Base-by-base conservation (phyloP, 2,113 vertebrate genomes). In the Carlito syrichta region DNA sequence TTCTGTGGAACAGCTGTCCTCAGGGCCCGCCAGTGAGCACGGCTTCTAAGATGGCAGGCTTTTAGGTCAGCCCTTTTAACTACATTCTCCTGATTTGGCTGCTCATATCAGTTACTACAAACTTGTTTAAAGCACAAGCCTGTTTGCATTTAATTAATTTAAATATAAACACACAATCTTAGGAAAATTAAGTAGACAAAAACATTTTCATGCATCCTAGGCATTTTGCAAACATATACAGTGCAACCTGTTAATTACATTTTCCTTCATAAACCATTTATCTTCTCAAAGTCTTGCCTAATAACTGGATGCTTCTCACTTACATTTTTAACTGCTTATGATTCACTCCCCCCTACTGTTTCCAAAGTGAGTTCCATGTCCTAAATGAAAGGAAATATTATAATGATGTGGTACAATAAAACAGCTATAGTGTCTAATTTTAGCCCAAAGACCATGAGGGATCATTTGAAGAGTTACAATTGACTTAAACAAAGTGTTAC, bases 211-310 rank as follows among this genome's bases (percentile, higher is more conserved):
- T 84, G 97, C 98, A 97, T 96, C 97, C 87, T 8, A 81, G 95
- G 86, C 89, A 85, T 93, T 98, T 97, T 91, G 97, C 95, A 97
- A 96, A 95, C 91, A 95, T 97, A 92, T 97, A 96, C 86, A 68
- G 83, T 95, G 89, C 95, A 97, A 96, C 97, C 97, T 98, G 96
- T 96, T 98, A 98, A 98, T 97, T 98, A 96, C 78, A 68, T 97
- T 97, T 97, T 89, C 89, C 93, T 93, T 90, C 89, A 92, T 82
- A 96, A 98, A 73, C 95, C 63, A 50, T 96, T 97, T 96, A 96
- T 97, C 95, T 95, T 96, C 93, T 89, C 89, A 97, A 90, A 96
- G 95, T 74, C 52, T 91, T 84, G 78, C 91, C 86, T 96, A 95
- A 93, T 97, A 94, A 96, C 77, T 97, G 78, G 89, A 94, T 93